These are phyloP conservation scores for Hoplostethus mediterraneus DNA, from an alignment of 2,797 vertebrate species.

Conservation along the genomic window DNA sequence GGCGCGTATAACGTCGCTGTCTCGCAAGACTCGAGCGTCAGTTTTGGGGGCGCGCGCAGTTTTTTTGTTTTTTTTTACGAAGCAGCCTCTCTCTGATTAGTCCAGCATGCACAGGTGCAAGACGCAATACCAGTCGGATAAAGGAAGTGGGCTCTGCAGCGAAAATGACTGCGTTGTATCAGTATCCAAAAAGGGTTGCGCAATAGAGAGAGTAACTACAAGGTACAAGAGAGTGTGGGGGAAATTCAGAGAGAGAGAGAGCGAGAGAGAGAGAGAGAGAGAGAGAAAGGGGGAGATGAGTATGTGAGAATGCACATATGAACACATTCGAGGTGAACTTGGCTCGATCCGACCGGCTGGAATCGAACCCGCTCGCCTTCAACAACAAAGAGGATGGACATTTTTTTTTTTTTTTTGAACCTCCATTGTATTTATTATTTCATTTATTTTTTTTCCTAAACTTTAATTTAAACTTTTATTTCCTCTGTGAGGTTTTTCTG, in stretches of 20 bases:
- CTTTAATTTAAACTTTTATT: slow-evolving; percentile 87
- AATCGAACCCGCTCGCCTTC: slow-evolving; percentile 71
- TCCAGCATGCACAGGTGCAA: slow-evolving; percentile 60
- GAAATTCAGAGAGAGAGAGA: slow-evolving; percentile 44
- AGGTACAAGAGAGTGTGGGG: slow-evolving; percentile 27
- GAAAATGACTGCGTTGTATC: background rate
- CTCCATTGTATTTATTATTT: slow-evolving; percentile 83
- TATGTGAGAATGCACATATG: slow-evolving; percentile 40
- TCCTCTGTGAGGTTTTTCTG: slow-evolving; percentile 81
- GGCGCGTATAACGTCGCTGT: slow-evolving; percentile 26
- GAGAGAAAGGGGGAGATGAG: slow-evolving; percentile 38
- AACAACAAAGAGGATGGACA: slow-evolving; percentile 73
- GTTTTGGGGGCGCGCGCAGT: slow-evolving; percentile 62
- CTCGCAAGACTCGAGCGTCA: slow-evolving; percentile 55
- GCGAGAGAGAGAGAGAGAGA: slow-evolving; percentile 35
- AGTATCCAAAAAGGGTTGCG: no score
- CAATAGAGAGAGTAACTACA: slow-evolving; percentile 21
- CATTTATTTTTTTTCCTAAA: slow-evolving; percentile 78
- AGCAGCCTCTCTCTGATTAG: slow-evolving; percentile 33
- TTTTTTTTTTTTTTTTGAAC: no score
- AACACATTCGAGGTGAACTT: slow-evolving; percentile 59
- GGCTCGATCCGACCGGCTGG: slow-evolving; percentile 71
- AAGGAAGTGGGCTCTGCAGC: slow-evolving; percentile 37
- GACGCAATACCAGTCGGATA: slow-evolving; percentile 22
- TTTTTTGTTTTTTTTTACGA: no score